Evolutionary conservation across 2,797 vertebrate species (phyloP), one percentile per base, ranked within the genome.

Genomic region (Bovichtus variegatus): DNA sequence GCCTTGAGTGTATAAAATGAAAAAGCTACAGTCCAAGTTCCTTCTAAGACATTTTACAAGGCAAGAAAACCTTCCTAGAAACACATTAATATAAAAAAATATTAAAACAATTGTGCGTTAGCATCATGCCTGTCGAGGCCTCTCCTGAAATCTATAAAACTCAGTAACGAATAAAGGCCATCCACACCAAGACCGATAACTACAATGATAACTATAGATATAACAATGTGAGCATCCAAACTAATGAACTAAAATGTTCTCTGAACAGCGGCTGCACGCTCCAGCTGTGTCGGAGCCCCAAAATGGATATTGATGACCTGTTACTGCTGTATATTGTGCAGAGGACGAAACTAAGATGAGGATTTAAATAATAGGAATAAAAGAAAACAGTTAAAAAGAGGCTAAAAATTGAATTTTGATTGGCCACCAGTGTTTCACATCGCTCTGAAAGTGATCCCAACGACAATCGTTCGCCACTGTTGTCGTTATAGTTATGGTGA

Each of bases 1-100:
- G 60, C 29, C 67, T 62, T 25, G 47, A 82, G 67, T 62, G 63
- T 49, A 62, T 61, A 46, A 83, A 74, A 74, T 54, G 47, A 55
- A 43, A 34, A 63, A 36, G 38, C 50, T 76, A 40, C 19, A 18
- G 7, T 65, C 36, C 29, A 21, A 74, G 41, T 50, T 41, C 51
- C 18, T 63, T 51, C 34, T 10, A 23, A 31, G 36, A 47, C 6
- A 43, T 78, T 76, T 87, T 61, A 59, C 53, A 64, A 71, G 51
- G 4, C 54, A 27, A 29, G 68, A 80, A 59, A 71, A 60, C 34
- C 23, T 41, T 57, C 47, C 21, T 36, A 18, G 27, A 73, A 72
- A 59, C 58, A 71, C 46, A 51, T 62, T n/a, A n/a, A n/a, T n/a
- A n/a, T n/a, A n/a, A n/a, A 41, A 38, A 47, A 46, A 66, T 64